These are phyloP conservation scores for Venustaconcha ellipsiformis DNA, from an alignment of 1,140 invertebrate genomes.

Conservation along the genomic window DNA sequence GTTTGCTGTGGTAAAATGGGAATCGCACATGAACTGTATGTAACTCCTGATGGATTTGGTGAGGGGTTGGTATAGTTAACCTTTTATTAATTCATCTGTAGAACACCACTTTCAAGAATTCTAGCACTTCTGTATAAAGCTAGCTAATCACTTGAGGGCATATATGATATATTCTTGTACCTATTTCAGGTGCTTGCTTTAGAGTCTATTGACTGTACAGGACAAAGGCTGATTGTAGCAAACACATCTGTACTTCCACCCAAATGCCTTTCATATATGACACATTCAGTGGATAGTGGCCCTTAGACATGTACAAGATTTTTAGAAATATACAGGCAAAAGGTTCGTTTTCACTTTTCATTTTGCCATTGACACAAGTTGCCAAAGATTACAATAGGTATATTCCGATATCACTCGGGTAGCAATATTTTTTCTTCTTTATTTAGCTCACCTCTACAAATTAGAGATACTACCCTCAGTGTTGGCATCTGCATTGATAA, in stretches of 20 bases:
- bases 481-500: no score
- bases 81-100: background rate
- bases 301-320: conserved; percentile 51
- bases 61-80: background rate
- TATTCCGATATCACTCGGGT: no score
- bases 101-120: background rate
- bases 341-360: conserved; percentile 40
- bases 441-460: no score
- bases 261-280: conserved; percentile 87
- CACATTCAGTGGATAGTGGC: conserved; percentile 74
- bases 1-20: no score
- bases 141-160: background rate
- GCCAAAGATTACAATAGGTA: no score
- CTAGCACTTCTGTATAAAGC: background rate
- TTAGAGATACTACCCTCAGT: no score
- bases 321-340: conserved; percentile 39
- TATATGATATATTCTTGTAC: background rate
- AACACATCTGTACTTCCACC: conserved; percentile 96
- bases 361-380: no score
- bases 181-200: conserved; percentile 73
- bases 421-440: no score
- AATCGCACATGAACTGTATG: background rate
- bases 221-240: conserved; percentile 76
- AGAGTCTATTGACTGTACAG: conserved; percentile 73
- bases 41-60: background rate